These are phyloP conservation scores for Girardinichthys multiradiatus DNA, from an alignment of 2,113 vertebrate species.

Conservation along the genomic window DNA sequence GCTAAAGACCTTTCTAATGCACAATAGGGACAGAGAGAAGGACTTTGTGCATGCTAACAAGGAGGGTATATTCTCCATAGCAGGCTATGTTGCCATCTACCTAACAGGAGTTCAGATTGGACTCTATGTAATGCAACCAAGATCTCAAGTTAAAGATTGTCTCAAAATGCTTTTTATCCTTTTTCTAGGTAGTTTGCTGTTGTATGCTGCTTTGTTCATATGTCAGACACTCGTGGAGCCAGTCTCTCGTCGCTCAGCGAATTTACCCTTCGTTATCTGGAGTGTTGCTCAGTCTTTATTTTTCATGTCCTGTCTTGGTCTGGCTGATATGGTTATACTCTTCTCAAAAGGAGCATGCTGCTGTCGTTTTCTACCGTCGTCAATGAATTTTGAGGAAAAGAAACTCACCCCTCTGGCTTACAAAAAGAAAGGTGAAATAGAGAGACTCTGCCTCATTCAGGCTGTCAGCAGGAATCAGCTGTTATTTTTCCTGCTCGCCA, in stretches of 20 bases:
- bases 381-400: constrained; percentile 77
- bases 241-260: constrained; percentile 91
- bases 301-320: constrained; percentile 79
- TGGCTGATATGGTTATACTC: constrained; percentile 81
- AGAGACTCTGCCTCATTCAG: constrained; percentile 83
- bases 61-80: constrained; percentile 89
- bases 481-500: constrained; percentile 90
- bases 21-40: constrained; percentile 82
- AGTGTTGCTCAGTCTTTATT: constrained; percentile 84
- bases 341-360: constrained; percentile 83
- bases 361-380: constrained; percentile 80
- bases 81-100: constrained; percentile 90
- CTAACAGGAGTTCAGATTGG: constrained; percentile 92
- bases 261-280: constrained; percentile 91
- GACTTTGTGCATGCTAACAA: constrained; percentile 91
- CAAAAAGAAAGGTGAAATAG: constrained; percentile 22
- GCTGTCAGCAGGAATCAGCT: constrained; percentile 93
- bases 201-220: constrained; percentile 73
- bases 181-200: constrained; percentile 59
- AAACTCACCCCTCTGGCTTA: neutral
- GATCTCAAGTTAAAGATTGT: constrained; percentile 82
- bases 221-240: constrained; percentile 81
- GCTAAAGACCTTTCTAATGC: constrained; percentile 86
- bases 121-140: constrained; percentile 79
- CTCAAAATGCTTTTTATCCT: constrained; percentile 65